Evolutionary conservation across 2,797 vertebrate genomes (phyloP).

Genomic region (Xenopus petersii): DNA sequence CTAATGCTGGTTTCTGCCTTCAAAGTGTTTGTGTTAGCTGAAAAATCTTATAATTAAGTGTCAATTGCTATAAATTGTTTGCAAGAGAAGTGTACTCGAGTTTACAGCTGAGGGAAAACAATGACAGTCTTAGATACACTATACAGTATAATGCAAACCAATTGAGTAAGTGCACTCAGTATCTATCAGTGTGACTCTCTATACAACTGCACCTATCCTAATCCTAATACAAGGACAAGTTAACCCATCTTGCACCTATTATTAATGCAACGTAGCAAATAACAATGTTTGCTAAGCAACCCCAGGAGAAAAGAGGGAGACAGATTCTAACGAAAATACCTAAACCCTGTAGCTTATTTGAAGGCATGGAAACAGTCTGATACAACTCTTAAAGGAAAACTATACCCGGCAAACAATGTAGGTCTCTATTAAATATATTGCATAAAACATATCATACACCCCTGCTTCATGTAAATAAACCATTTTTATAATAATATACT

Average conservation of each 20-base stretch:
- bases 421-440: too few relatives aligned
- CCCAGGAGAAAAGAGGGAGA: not conserved
- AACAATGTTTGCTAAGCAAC: not conserved
- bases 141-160: not conserved
- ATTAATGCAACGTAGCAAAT: not conserved
- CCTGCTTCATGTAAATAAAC: too few relatives aligned
- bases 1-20: not conserved
- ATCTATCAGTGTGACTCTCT: not conserved
- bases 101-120: slow-evolving; percentile 13
- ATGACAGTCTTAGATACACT: not conserved
- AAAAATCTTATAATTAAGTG: slow-evolving; percentile 28
- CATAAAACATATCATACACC: too few relatives aligned
- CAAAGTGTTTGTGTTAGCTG: slow-evolving; percentile 5
- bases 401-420: too few relatives aligned
- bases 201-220: not conserved
- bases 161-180: not conserved
- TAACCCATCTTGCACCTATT: not conserved
- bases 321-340: not conserved
- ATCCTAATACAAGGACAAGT: not conserved
- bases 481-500: too few relatives aligned
- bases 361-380: too few relatives aligned
- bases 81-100: slow-evolving; percentile 16
- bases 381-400: too few relatives aligned
- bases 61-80: slow-evolving; percentile 9
- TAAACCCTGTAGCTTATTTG: too few relatives aligned